Conservation (phyloP, 2,797 vertebrate genomes). For the Crotalus adamanteus region DNA sequence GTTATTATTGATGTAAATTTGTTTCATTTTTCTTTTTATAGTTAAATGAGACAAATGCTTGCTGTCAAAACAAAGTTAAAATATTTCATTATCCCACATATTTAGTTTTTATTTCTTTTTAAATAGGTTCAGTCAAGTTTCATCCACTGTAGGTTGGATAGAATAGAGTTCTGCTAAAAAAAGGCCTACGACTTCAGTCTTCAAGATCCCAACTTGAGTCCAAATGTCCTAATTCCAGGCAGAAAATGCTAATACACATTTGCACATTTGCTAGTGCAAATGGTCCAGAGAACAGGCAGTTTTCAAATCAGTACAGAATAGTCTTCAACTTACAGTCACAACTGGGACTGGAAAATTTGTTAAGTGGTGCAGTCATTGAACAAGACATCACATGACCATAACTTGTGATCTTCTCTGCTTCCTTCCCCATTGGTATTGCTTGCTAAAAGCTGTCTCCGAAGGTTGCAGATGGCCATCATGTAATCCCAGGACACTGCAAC, state of each 20-base stretch:
- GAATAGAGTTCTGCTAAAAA: neutral
- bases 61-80: neutral
- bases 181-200: neutral
- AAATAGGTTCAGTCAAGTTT: neutral
- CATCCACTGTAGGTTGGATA: neutral
- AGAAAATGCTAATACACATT: slow-evolving; percentile 1
- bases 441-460: no score
- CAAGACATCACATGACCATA: no score
- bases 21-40: slow-evolving; percentile 1
- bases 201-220: slow-evolving; percentile 14
- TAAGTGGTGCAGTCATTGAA: neutral
- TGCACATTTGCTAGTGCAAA: neutral
- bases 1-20: neutral
- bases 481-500: no score
- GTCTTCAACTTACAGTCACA: neutral
- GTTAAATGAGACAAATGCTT: slow-evolving; percentile 2
- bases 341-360: neutral
- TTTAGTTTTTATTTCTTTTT: neutral
- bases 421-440: no score
- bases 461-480: no score
- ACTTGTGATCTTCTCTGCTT: no score
- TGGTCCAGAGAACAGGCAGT: neutral
- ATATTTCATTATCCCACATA: neutral
- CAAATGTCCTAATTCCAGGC: neutral
- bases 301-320: neutral